Evolutionary conservation across 1,140 invertebrate genomes (phyloP).

Genomic region (Lucilia cuprina): DNA sequence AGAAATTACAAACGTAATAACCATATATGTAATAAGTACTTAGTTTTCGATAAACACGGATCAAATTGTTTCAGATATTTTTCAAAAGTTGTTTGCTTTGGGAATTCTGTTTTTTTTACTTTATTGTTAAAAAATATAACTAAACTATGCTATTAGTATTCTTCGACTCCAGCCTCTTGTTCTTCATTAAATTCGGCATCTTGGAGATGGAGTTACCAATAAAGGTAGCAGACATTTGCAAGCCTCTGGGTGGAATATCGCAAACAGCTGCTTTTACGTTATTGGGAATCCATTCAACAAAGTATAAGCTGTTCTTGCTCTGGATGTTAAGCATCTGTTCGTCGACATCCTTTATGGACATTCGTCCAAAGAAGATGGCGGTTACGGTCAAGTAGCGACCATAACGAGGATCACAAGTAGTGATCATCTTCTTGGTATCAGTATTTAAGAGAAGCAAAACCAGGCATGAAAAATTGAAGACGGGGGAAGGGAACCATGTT

Average conservation of each 20-base stretch:
- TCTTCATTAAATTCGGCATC: constrained; percentile 75
- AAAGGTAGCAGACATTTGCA: constrained; percentile 85
- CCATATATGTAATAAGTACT: no score
- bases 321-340: constrained; percentile 81
- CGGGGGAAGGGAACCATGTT: no score
- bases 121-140: neutral
- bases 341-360: constrained; percentile 90
- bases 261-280: constrained; percentile 87
- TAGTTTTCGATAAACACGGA: no score
- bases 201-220: constrained; percentile 83
- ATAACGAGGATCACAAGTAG: no score
- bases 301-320: constrained; percentile 84
- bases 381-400: constrained; percentile 83
- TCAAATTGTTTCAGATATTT: no score
- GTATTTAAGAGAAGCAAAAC: no score
- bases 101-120: neutral
- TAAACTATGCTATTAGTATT: constrained; percentile 65
- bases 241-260: constrained; percentile 83
- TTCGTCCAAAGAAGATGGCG: constrained; percentile 82
- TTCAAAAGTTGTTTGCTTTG: constrained; percentile 49
- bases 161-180: constrained; percentile 62
- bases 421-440: no score
- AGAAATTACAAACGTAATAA: no score
- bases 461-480: no score
- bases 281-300: constrained; percentile 88